Conservation (phyloP, 1,140 invertebrate species). For the Dinoponera quadriceps region DNA sequence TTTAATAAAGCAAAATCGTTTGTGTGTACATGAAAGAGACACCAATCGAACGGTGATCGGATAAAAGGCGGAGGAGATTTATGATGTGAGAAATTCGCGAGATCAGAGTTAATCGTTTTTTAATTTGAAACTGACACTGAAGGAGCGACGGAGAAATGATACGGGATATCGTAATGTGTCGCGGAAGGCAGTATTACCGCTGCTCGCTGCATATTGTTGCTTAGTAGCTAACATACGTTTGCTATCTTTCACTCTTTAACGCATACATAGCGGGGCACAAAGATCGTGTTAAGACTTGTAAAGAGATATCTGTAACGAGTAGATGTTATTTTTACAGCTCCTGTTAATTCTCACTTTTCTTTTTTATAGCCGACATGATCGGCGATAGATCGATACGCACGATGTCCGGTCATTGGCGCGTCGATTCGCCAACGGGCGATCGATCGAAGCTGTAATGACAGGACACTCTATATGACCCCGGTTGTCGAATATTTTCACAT, state of each 20-base stretch:
- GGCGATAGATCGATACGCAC: conserved; percentile 22
- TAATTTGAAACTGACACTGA: too few relatives aligned
- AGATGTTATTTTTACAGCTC: conserved; percentile 73
- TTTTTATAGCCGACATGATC: conserved; percentile 41
- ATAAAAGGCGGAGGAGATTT: too few relatives aligned
- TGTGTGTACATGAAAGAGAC: too few relatives aligned
- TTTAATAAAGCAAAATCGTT: too few relatives aligned
- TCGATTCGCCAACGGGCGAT: conserved; percentile 21
- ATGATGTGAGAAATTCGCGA: too few relatives aligned
- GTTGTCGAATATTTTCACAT: conserved; percentile 33
- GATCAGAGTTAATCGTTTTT: too few relatives aligned
- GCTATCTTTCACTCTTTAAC: conserved; percentile 35
- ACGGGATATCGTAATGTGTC: conserved; percentile 30
- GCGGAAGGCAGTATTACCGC: conserved; percentile 68
- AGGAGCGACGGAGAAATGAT: too few relatives aligned
- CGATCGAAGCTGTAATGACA: neutral
- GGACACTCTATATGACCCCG: conserved; percentile 12
- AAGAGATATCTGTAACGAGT: conserved; percentile 58
- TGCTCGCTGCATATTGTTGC: conserved; percentile 66
- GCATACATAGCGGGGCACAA: conserved; percentile 63
- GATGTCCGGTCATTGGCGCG: conserved; percentile 14
- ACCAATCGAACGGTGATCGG: too few relatives aligned
- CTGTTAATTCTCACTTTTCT: conserved; percentile 61
- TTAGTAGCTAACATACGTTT: conserved; percentile 56
- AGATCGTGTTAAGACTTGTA: conserved; percentile 64